These are phyloP conservation scores for Australoheros facetus DNA, from an alignment of 2,797 vertebrate species.

Conservation along the genomic window DNA sequence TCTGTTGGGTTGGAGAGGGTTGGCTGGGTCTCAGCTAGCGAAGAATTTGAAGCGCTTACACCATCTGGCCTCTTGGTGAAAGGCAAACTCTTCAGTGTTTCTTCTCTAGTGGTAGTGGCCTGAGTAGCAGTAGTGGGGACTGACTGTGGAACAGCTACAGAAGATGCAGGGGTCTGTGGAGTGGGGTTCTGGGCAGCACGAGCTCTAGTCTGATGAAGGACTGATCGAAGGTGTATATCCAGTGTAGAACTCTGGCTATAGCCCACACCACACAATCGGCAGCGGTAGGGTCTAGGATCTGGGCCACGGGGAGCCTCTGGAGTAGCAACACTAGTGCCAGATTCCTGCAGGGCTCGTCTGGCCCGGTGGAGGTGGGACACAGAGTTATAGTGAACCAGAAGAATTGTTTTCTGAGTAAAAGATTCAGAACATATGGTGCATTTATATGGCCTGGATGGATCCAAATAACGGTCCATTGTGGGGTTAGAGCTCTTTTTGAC, in stretches of 20 bases:
- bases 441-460: slow-evolving; percentile 97
- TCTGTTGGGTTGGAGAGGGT: slow-evolving; percentile 79
- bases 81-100: slow-evolving; percentile 55
- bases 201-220: slow-evolving; percentile 97
- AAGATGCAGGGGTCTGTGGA: slow-evolving; percentile 61
- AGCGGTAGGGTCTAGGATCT: slow-evolving; percentile 96
- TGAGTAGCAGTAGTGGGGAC: slow-evolving; percentile 67
- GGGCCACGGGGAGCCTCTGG: slow-evolving; percentile 91
- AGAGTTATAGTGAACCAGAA: slow-evolving; percentile 98
- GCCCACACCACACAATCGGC: slow-evolving; percentile 94
- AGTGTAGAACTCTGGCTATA: slow-evolving; percentile 99
- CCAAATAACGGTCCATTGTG: slow-evolving; percentile 96
- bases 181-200: slow-evolving; percentile 87
- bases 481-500: slow-evolving; percentile 93
- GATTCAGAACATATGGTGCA: slow-evolving; percentile 99
- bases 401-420: slow-evolving; percentile 98
- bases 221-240: slow-evolving; percentile 98
- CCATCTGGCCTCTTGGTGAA: slow-evolving; percentile 56
- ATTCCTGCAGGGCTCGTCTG: slow-evolving; percentile 94
- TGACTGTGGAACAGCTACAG: slow-evolving; percentile 69
- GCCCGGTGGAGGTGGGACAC: slow-evolving; percentile 98
- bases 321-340: slow-evolving; percentile 80
- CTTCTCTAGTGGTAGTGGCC: slow-evolving; percentile 52
- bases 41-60: slow-evolving; percentile 45
- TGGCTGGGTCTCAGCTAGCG: slow-evolving; percentile 50